Base-by-base conservation (phyloP, 2,888 invertebrate genomes). In the Desoria tigrina region DNA sequence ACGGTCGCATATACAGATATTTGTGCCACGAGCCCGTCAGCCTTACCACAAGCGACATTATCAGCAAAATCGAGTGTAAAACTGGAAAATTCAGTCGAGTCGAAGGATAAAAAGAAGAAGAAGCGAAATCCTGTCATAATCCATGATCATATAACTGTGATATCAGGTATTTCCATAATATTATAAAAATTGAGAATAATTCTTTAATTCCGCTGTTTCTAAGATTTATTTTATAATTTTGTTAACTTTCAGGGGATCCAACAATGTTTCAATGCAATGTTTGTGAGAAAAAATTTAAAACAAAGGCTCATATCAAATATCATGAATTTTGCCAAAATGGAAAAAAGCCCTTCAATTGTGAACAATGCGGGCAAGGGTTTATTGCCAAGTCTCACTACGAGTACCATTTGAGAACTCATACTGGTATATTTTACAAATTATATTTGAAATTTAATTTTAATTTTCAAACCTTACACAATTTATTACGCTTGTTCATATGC, bases 341-440 rank as follows among this genome's bases (percentile, higher is more conserved):
- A 11, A 72, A 73, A 27, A 83, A 81, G 72, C 84, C 84, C 1
- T 83, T 82, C 68, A 79, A 80, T 68, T 85, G 85, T 77, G 79
- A 79, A 3, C 74, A 80, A 21, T 85, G 85, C 69, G 79, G 74
- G 1, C 82, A 88, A 84, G 84, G 84, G 58, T 91, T 90, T 78
- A 84, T 86, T 2, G 84, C 86, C 4, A 85, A 85, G 62, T 87
- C 88, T 0, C 90, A 91, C 79, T 85, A 86, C 72, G 86, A 88
- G 77, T 87, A 89, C 73, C 91, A 91, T 75, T 83, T 86, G 78
- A 83, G 86, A 18, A 85, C 85, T 24, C 90, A 90, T 75, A 83
- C 83, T 37, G 85, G 85, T 55, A 84, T 84, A 45, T 55, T 18
- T 45, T n/a, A 45, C 18, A 28, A n/a, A 7, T 26, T 24, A 14